Conservation (phyloP, 2,888 invertebrate genomes). For the Pristionchus japonicus region DNA sequence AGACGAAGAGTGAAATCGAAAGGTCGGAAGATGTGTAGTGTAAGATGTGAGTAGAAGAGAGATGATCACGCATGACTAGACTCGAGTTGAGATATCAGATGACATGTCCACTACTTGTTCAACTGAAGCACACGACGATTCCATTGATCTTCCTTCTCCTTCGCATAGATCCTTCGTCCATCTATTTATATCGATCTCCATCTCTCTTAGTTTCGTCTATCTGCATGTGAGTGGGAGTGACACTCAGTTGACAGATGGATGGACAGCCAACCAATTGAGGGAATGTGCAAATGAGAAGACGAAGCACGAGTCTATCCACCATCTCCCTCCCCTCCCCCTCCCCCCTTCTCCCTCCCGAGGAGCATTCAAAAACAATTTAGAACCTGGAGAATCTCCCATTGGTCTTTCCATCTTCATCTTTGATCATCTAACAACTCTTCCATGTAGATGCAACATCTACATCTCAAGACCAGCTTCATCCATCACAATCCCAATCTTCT, state of each 20-base stretch:
- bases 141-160: background rate
- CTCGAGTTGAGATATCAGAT: background rate
- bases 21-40: background rate
- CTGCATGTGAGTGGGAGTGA: conserved; percentile 1
- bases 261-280: background rate
- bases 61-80: background rate
- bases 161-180: background rate
- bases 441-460: background rate
- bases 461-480: background rate
- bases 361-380: background rate
- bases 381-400: too few relatives aligned
- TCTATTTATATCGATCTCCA: background rate
- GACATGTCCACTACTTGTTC: background rate
- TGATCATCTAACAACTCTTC: background rate
- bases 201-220: too few relatives aligned
- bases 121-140: background rate
- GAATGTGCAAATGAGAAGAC: background rate
- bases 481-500: background rate
- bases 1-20: background rate
- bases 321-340: background rate
- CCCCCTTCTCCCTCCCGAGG: too few relatives aligned
- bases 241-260: background rate
- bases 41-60: background rate
- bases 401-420: background rate
- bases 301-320: background rate